Base-by-base conservation (phyloP, 2,888 invertebrate species). In the Podotricha telesiphe region DNA sequence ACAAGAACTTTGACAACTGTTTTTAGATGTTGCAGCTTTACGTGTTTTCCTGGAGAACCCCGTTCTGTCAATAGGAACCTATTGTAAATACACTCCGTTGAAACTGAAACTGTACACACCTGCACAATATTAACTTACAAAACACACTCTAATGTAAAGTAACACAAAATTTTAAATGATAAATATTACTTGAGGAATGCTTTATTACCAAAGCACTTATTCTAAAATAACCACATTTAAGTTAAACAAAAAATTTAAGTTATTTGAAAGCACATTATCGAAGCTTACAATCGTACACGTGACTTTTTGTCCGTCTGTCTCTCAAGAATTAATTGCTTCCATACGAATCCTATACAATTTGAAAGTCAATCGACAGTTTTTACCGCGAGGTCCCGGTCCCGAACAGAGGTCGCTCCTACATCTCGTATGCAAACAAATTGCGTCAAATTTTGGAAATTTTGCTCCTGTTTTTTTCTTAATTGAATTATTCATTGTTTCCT, bases 311-410 rank as follows among this genome's bases (percentile, higher is more conserved):
- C 66, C 70, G 72, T 70, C 68, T 66, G 72, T 68, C 70, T 62
- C 58, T 56, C 65, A 59, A 64, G 72, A 70, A 70, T 68, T 68
- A 66, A 72, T 72, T 51, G 70, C 58, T 65, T 64, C 56, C 42
- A 65, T 65, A 59, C 64, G 50, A 42, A 34, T 37, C 17, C 34
- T 34, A 70, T 22, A 19, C 58, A 56, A 76, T 75, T 74, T 76
- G 73, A 68, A 68, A 73, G 72, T 76, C 75, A 75, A 76, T 73
- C 48, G 53, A 22, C 42, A 58, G 62, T 65, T 74, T 75, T 76
- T 74, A 66, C 64, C 19, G 40, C n/a, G 45, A 48, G n/a, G 56
- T 20, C 15, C 34, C 37, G 58, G 17, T 47, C 45, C 19, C 37
- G 47, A 45, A 66, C 62, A 40, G 67, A 73, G 73, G 69, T 70